phyloP scores from a whole-genome alignment of 2,888 invertebrate genomes.

The Plebejus melissa region DNA sequence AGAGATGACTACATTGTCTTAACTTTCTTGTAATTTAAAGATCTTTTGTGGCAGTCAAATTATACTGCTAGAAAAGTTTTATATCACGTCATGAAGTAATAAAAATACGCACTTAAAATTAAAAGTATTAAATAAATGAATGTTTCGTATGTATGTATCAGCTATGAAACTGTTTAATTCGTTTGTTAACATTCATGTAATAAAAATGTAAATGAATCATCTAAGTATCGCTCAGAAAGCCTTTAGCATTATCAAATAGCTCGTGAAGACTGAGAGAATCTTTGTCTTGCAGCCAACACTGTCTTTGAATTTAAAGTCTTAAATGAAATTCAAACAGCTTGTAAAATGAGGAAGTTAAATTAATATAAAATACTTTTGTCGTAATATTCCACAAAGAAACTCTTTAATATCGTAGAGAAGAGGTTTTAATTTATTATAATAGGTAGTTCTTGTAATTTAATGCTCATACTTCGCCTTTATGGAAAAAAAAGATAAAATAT shows the following conservation, averaged over 20 bases:
- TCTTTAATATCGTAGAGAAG: neutral
- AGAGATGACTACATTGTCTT: neutral
- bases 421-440: neutral
- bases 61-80: neutral
- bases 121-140: no score
- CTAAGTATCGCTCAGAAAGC: conserved; percentile 10
- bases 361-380: conserved; percentile 26
- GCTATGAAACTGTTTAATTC: neutral
- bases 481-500: no score
- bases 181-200: conserved; percentile 2
- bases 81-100: no score
- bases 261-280: conserved; percentile 23
- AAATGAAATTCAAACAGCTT: conserved; percentile 28
- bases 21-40: neutral
- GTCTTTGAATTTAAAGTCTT: conserved; percentile 27
- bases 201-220: conserved; percentile 26
- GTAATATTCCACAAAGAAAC: neutral
- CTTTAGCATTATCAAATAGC: conserved; percentile 21
- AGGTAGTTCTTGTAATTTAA: neutral
- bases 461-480: neutral
- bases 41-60: neutral
- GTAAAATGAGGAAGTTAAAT: conserved; percentile 27
- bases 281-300: conserved; percentile 25
- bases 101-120: no score
- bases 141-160: neutral